These are phyloP conservation scores for Echinops telfairi DNA, from an alignment of 2,113 vertebrate species.

Conservation along the genomic window DNA sequence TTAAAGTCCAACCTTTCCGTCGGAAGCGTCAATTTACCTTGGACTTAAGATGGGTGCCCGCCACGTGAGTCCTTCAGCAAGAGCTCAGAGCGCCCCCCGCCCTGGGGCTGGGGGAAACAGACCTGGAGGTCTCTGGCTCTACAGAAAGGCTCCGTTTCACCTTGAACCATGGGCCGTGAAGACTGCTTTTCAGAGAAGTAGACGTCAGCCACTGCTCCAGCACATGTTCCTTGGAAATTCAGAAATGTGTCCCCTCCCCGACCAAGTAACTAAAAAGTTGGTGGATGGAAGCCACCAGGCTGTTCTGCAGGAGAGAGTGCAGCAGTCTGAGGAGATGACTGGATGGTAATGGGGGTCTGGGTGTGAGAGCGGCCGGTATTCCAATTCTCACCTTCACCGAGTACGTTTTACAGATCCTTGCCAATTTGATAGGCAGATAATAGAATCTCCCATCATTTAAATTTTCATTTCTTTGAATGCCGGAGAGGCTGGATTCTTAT, in stretches of 20 bases:
- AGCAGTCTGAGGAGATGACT: not conserved
- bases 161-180: not conserved
- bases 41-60: too few species aligned
- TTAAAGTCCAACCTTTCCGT: constrained; percentile 28
- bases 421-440: not conserved
- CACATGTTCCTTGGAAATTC: constrained; percentile 72
- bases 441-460: not conserved
- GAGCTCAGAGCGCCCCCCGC: too few species aligned
- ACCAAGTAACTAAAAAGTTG: too few species aligned
- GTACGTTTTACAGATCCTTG: not conserved
- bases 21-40: not conserved
- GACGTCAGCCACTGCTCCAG: constrained; percentile 61
- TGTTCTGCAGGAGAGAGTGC: too few species aligned
- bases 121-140: not conserved
- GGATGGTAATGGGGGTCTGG: not conserved
- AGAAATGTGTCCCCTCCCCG: constrained; percentile 16
- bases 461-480: constrained; percentile 42
- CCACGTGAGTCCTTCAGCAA: too few species aligned
- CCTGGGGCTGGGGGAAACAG: too few species aligned
- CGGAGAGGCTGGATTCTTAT: not conserved
- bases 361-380: not conserved
- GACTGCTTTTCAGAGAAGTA: constrained; percentile 40
- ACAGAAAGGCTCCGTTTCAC: not conserved
- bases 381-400: not conserved
- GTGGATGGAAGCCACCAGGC: too few species aligned